These are phyloP conservation scores for Ptyas mucosa DNA, from an alignment of 2,113 vertebrate species.

Conservation along the genomic window DNA sequence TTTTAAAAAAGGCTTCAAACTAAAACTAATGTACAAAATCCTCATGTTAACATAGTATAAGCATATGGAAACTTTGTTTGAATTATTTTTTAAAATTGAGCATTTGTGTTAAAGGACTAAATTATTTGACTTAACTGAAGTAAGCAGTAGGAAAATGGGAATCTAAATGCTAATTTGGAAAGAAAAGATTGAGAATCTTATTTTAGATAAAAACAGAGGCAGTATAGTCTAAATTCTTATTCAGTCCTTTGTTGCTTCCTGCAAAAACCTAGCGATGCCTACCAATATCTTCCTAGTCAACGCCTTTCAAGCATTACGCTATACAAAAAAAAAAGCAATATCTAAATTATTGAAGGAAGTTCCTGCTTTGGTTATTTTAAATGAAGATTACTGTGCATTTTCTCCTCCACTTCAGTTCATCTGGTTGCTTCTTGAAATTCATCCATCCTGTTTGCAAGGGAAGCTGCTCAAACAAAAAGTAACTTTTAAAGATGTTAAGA, in stretches of 20 bases:
- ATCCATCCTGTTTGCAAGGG: neutral
- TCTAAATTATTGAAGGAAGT: neutral
- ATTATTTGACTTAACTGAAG: neutral
- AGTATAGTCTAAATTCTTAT: neutral
- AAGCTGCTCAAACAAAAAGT: neutral
- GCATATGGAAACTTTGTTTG: neutral
- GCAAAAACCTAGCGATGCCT: neutral
- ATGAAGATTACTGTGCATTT: neutral
- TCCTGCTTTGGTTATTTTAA: neutral
- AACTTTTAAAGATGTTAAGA: neutral
- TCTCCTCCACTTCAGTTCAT: no score
- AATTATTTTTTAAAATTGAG: neutral
- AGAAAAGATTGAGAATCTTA: neutral
- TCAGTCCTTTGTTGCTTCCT: neutral
- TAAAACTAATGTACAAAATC: neutral
- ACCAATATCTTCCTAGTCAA: neutral
- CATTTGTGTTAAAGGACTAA: neutral
- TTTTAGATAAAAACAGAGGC: neutral
- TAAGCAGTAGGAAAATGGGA: no score
- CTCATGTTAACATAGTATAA: neutral
- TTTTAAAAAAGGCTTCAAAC: neutral
- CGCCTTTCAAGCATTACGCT: neutral
- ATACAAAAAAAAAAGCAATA: neutral
- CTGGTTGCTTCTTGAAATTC: neutral
- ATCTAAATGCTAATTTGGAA: neutral